Percentiles rank a stretch among this genome's conserved stretches.
Evolutionary conservation across 2,888 invertebrate genomes (phyloP).

Genomic region (Parnassius apollo): DNA sequence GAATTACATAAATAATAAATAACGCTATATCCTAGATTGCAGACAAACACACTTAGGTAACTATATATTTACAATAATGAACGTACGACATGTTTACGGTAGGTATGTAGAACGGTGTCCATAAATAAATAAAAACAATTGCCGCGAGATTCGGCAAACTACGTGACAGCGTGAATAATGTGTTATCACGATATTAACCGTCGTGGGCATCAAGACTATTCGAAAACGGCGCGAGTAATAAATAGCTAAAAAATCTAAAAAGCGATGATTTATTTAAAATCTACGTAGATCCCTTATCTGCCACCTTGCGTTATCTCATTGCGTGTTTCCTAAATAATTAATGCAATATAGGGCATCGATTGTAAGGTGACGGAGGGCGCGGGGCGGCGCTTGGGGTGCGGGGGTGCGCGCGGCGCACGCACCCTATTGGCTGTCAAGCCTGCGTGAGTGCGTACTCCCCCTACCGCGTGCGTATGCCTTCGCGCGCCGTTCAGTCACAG

Average conservation of each 20-base stretch:
- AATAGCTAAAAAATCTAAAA: slow-evolving; percentile 34
- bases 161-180: slow-evolving; percentile 60
- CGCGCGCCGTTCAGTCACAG: slow-evolving; percentile 69
- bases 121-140: slow-evolving; percentile 36
- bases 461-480: slow-evolving; percentile 73
- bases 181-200: slow-evolving; percentile 48
- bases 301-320: slow-evolving; percentile 81
- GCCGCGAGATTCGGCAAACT: slow-evolving; percentile 32
- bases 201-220: slow-evolving; percentile 11
- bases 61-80: background rate
- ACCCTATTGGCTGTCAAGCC: slow-evolving; percentile 75
- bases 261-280: slow-evolving; percentile 73
- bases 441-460: slow-evolving; percentile 79
- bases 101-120: slow-evolving; percentile 19
- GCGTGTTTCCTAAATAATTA: slow-evolving; percentile 83
- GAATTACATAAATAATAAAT: no score
- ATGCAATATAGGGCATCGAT: slow-evolving; percentile 82
- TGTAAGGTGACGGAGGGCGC: slow-evolving; percentile 76
- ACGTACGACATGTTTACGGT: slow-evolving; percentile 30
- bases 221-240: slow-evolving; percentile 35
- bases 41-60: no score
- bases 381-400: slow-evolving; percentile 63
- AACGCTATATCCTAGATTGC: no score
- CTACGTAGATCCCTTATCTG: slow-evolving; percentile 75
- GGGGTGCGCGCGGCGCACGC: slow-evolving; percentile 80